Evolutionary conservation across 1,140 invertebrate genomes (phyloP).

Genomic region (Drosophila orena): DNA sequence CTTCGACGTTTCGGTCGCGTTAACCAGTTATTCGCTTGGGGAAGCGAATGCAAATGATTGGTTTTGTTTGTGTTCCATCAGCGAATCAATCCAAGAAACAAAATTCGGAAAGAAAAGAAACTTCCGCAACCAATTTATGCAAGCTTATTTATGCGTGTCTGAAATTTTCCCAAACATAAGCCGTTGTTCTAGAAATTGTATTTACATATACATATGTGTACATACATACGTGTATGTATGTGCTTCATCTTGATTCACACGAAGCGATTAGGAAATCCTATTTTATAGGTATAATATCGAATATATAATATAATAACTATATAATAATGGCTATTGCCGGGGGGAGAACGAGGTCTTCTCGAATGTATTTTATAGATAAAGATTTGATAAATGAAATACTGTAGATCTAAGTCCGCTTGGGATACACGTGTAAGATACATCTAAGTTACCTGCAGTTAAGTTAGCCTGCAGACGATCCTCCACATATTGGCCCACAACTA

Average conservation of each 20-base stretch:
- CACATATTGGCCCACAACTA: background rate
- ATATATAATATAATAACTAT: too few species aligned
- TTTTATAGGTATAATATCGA: too few species aligned
- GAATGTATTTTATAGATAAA: too few species aligned
- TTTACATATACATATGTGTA: too few species aligned
- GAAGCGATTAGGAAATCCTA: too few species aligned
- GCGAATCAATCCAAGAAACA: conserved; percentile 36
- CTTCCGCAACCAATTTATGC: conserved; percentile 67
- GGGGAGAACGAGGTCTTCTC: too few species aligned
- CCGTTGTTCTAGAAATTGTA: background rate
- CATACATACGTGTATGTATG: too few species aligned
- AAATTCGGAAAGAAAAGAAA: conserved; percentile 38
- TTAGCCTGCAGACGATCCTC: background rate
- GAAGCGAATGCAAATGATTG: conserved; percentile 76
- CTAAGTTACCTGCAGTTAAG: too few species aligned
- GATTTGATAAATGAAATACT: too few species aligned
- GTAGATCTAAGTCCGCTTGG: too few species aligned
- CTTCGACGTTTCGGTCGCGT: conserved; percentile 4
- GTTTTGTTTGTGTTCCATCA: conserved; percentile 48
- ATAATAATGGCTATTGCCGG: too few species aligned
- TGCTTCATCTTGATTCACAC: background rate
- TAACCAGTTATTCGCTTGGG: conserved; percentile 35
- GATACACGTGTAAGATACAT: too few species aligned
- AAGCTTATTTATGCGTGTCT: conserved; percentile 22
- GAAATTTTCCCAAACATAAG: conserved; percentile 12